Base-by-base conservation (phyloP, 2,888 invertebrate species). In the Calameuta filiformis region DNA sequence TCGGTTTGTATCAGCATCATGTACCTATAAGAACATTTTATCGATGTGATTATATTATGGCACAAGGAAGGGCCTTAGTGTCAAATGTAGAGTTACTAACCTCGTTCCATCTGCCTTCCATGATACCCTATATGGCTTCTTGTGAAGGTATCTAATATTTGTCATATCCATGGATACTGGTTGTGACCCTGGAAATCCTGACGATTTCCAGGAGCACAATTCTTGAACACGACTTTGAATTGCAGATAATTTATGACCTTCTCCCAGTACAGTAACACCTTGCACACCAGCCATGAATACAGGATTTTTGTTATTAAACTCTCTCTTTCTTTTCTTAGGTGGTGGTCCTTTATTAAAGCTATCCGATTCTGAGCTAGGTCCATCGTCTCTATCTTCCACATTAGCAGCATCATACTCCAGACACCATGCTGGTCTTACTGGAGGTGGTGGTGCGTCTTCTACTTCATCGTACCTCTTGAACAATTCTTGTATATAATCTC, bases 51-150 rank as follows among this genome's bases (percentile, higher is more conserved):
- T 37, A 40, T 73, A 68, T 76, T 40, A 12, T n/a, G 89, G 34
- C 82, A 81, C 68, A 40, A 76, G 68, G 6, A 73, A 74, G 11
- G 40, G 34, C 34, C 12, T 6, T 34, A 34, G 12, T 15, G 35
- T 33, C 11, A 34, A 23, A n/a, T 4, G 3, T 40, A 33, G 11
- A 11, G 11, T 11, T 71, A 81, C 84, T 89, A 90, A 97, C 96
- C 98, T 95, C 56, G 96, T 97, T 68, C 99, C 99, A 92, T 99
- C 99, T 12, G 99, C 99, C 91, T 99, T 99, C 99, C 99, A 99
- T 2, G 99, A 99, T 1, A 99, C 99, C 90, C 96, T 95, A 89
- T 99, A 99, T 0, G 97, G 97, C 88, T 97, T 97, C 83, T 95
- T 92, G 40, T 94, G 93, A 4, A 99, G 92, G 15, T 96, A 93